phyloP scores from a whole-genome alignment of 2,797 vertebrate species.

The Carcharodon carcharias region DNA sequence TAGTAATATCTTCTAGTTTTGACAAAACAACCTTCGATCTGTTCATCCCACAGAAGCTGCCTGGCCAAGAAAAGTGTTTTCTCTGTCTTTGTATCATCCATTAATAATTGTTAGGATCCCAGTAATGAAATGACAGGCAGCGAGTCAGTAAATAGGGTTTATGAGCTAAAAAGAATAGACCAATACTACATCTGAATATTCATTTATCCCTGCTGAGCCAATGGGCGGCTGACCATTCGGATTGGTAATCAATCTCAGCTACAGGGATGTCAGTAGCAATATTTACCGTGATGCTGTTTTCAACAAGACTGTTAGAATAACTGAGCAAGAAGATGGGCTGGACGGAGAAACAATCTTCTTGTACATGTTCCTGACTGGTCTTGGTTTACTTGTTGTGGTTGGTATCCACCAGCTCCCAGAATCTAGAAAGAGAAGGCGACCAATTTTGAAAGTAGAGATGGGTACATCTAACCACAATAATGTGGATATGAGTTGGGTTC shows the following conservation, averaged over 20 bases:
- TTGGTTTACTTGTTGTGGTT: conserved; percentile 79
- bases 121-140: too few species aligned
- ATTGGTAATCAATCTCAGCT: conserved; percentile 95
- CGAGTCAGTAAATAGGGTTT: neutral
- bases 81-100: neutral
- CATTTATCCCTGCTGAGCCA: conserved; percentile 94
- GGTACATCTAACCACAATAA: too few species aligned
- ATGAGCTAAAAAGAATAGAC: neutral
- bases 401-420: conserved; percentile 91
- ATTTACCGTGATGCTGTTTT: conserved; percentile 94
- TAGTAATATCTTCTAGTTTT: neutral
- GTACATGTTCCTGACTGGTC: conserved; percentile 80
- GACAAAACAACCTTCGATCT: neutral
- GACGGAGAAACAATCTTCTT: conserved; percentile 77
- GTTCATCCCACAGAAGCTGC: neutral
- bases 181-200: conserved; percentile 87
- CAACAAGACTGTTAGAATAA: conserved; percentile 94
- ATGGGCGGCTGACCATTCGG: conserved; percentile 96
- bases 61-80: neutral
- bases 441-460: too few species aligned
- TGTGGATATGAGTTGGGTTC: too few species aligned
- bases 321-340: conserved; percentile 84
- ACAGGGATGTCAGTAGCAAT: conserved; percentile 82
- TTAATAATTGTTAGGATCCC: neutral
- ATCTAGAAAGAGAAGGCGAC: conserved; percentile 69